These are phyloP conservation scores for Lordiphosa fenestrarum DNA, from an alignment of 2,888 invertebrate species.

Conservation along the genomic window DNA sequence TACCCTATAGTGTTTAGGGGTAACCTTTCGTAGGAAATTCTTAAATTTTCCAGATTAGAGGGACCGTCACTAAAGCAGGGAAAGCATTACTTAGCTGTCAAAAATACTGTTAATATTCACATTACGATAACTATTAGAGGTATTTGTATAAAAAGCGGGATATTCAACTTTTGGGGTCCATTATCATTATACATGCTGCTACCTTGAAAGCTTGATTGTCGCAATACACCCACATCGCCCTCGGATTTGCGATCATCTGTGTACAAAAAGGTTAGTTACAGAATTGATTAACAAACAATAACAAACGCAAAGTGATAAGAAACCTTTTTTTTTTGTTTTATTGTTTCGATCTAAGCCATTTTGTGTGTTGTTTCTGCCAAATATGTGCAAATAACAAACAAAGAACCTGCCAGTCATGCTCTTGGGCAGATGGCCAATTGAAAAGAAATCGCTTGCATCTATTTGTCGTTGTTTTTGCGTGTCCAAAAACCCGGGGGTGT, in stretches of 20 bases:
- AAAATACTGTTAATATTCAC: no score
- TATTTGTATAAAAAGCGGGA: no score
- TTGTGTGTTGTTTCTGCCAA: constrained; percentile 50
- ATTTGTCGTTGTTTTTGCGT: constrained; percentile 24
- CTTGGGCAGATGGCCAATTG: constrained; percentile 60
- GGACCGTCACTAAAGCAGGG: no score
- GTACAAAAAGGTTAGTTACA: constrained; percentile 33
- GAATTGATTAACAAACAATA: constrained; percentile 7
- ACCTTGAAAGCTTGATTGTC: constrained; percentile 79
- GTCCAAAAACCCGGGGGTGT: constrained; percentile 23
- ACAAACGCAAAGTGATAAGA: not conserved
- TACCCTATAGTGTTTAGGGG: no score
- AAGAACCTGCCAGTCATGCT: constrained; percentile 63
- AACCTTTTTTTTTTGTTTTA: not conserved
- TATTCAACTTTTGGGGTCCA: no score
- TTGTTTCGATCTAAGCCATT: not conserved
- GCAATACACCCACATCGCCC: constrained; percentile 77
- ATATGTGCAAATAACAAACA: constrained; percentile 46
- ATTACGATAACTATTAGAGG: no score
- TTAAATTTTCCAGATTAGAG: no score
- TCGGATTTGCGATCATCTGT: constrained; percentile 80
- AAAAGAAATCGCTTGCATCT: constrained; percentile 31
- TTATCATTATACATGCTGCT: constrained; percentile 25
- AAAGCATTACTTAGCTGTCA: no score
- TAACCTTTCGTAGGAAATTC: no score